Base-by-base conservation (phyloP, 2,113 vertebrate species). In the Chaetorhynchus papuensis region DNA sequence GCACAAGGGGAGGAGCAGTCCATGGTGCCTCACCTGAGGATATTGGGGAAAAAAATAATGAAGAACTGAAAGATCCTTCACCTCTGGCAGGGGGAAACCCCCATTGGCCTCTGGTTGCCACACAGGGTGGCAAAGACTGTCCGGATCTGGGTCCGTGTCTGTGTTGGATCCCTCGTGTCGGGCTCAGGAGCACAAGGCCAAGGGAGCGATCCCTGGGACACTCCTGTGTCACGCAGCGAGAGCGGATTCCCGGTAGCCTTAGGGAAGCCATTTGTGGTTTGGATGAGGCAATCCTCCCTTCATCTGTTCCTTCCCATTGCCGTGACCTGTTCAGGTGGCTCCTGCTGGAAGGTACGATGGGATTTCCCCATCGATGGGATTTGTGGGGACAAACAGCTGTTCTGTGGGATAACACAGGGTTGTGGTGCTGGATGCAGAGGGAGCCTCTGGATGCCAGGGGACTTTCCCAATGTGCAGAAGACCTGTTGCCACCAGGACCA, bases 121-220 rank as follows among this genome's bases (percentile, higher is more conserved):
- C 52, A 22, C 13, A 33, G 78, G 42, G 44, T 3, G 2, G 15
- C 3, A 8, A 24, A 11, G 4, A 2, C 6, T 26, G 45, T 61
- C 24, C 3, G 4, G n/a, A n/a, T n/a, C n/a, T n/a, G n/a, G 33
- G 64, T 66, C 31, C 10, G 0, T 6, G 65, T 50, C 75, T 5
- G 0, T 7, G 75, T 8, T 17, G 61, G 77, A 20, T 41, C 31
- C 0, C 10, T 60, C 18, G 0, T 0, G 0, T 35, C 30, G 1
- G 63, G n/a, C 31, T 2, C 2, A 6, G 69, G 75, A 71, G 59
- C 76, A 2, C 3, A 44, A 23, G 70, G 49, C 45, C 20, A 0
- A 1, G 27, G 49, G 53, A 60, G 37, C 44, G 31, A 23, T 15
- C 78, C 37, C 54, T 3, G 27, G 88, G 60, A 37, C 13, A 1